Evolutionary conservation across 2,113 vertebrate species (phyloP).

Genomic region (Bostrychus sinensis): DNA sequence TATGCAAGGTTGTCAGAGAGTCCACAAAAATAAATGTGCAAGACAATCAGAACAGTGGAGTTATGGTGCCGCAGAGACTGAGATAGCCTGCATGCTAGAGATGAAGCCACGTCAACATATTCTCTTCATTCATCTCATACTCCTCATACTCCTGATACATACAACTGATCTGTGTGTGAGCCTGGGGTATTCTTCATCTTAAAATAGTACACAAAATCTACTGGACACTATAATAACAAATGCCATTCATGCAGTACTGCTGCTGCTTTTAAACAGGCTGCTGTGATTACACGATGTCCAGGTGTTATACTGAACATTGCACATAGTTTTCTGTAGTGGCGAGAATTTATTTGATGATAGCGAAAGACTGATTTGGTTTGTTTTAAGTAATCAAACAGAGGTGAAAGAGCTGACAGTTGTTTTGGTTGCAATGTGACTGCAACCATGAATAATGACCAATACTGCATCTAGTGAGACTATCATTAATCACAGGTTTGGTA

Average conservation of each 20-base stretch:
- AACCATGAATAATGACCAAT: not conserved
- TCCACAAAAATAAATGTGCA: not conserved
- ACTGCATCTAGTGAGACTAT: not conserved
- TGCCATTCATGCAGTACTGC: not conserved
- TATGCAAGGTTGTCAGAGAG: conserved; percentile 11
- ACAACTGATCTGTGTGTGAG: not conserved
- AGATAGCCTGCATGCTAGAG: conserved; percentile 8
- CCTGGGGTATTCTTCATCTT: conserved; percentile 40
- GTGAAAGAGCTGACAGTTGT: not conserved
- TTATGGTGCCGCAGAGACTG: not conserved
- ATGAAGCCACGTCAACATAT: conserved; percentile 8
- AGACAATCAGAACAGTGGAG: not conserved
- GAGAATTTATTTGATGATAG: too few relatives aligned
- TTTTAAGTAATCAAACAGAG: not conserved
- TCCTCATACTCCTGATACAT: conserved; percentile 5
- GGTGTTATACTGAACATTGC: not conserved
- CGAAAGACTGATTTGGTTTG: not conserved
- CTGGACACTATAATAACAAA: not conserved
- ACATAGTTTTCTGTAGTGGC: too few relatives aligned
- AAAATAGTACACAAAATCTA: conserved; percentile 30
- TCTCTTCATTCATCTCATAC: not conserved
- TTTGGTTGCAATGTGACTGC: not conserved
- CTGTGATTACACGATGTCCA: not conserved
- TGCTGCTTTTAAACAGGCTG: not conserved
- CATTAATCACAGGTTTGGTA: not conserved